Conservation (phyloP, 2,888 invertebrate genomes). For the Drosophila stalkeri region DNA sequence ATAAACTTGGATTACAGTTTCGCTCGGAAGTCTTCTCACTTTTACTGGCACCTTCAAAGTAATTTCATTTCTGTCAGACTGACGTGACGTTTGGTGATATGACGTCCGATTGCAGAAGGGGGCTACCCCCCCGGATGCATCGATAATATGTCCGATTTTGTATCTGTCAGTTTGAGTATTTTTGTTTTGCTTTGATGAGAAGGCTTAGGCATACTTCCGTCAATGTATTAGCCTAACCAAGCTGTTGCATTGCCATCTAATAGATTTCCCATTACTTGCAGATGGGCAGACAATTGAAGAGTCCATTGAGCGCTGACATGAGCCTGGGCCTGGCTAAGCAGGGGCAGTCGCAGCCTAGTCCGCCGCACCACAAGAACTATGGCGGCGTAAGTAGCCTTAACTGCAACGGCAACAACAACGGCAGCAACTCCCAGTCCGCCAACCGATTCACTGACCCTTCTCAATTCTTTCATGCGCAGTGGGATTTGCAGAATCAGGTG, state of each 20-base stretch:
- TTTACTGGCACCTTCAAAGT: too few relatives aligned
- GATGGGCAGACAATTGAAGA: slow-evolving; percentile 85
- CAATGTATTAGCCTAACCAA: too few relatives aligned
- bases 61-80: neutral
- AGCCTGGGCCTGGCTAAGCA: slow-evolving; percentile 85
- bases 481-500: slow-evolving; percentile 83
- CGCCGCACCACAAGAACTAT: slow-evolving; percentile 85
- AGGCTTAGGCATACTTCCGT: too few relatives aligned
- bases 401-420: slow-evolving; percentile 10
- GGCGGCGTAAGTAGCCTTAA: slow-evolving; percentile 82
- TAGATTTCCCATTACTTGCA: slow-evolving; percentile 38
- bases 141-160: neutral
- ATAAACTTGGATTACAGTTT: too few relatives aligned
- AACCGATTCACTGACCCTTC: slow-evolving; percentile 17
- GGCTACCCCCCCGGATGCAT: neutral
- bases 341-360: slow-evolving; percentile 85
- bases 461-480: slow-evolving; percentile 66
- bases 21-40: too few relatives aligned
- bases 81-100: neutral
- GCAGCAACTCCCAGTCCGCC: slow-evolving; percentile 9
- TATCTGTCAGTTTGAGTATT: neutral
- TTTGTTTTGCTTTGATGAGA: too few relatives aligned
- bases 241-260: neutral
- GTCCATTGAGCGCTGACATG: slow-evolving; percentile 84
- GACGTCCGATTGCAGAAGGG: neutral